phyloP scores from a whole-genome alignment of 2,797 vertebrate genomes.

The Malurus leucopterus region DNA sequence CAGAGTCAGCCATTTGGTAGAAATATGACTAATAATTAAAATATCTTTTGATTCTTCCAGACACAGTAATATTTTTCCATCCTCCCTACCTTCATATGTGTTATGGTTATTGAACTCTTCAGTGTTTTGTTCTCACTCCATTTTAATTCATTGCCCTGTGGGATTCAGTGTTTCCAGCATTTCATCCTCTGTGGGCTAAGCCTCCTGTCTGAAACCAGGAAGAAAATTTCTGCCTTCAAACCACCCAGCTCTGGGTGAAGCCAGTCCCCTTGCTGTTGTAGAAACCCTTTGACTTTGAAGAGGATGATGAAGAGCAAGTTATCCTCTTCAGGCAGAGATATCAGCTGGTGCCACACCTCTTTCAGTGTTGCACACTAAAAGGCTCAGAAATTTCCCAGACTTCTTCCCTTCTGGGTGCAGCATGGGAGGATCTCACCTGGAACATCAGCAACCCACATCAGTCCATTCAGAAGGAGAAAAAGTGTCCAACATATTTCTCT shows the following conservation, averaged over 20 bases:
- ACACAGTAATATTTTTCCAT: not conserved
- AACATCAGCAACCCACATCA: not conserved
- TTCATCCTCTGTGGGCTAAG: not conserved
- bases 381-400: not conserved
- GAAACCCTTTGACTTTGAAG: not conserved
- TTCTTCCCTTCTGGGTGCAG: not conserved
- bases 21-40: not conserved
- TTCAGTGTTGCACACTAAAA: not conserved
- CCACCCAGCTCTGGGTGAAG: rapidly evolving
- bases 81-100: not conserved
- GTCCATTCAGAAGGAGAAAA: rapidly evolving
- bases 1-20: not conserved
- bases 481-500: not conserved
- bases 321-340: not conserved
- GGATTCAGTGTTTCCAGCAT: not conserved
- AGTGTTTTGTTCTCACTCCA: not conserved
- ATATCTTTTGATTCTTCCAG: not conserved
- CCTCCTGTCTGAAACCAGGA: not conserved
- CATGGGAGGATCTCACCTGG: not conserved
- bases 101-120: not conserved
- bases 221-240: not conserved
- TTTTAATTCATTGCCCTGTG: not conserved
- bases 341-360: not conserved
- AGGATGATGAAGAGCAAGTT: not conserved
- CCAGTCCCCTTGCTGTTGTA: not conserved